phyloP scores from a whole-genome alignment of 2,888 invertebrate species.

The Zaprionus bogoriensis region DNA sequence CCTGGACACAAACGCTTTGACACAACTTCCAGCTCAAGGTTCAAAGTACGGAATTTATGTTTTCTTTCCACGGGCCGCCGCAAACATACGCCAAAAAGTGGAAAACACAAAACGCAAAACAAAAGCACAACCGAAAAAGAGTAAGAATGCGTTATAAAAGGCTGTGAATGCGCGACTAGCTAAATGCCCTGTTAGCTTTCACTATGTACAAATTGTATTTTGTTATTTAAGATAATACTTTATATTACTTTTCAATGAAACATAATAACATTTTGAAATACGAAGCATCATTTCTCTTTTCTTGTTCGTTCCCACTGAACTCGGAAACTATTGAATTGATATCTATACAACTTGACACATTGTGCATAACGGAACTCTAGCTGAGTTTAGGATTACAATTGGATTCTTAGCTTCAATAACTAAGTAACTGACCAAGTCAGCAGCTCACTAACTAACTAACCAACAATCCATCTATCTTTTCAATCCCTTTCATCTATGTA shows the following conservation, averaged over 20 bases:
- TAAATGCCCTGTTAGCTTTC: neutral
- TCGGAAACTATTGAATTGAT: too few species aligned
- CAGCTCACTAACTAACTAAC: too few species aligned
- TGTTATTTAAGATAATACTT: neutral
- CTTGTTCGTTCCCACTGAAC: neutral
- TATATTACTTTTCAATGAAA: neutral
- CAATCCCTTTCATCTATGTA: too few species aligned
- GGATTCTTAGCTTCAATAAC: too few species aligned
- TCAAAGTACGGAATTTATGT: constrained; percentile 66
- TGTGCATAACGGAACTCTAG: too few species aligned
- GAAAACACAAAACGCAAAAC: constrained; percentile 8
- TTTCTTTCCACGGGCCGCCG: constrained; percentile 55
- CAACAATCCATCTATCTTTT: too few species aligned
- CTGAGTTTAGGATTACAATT: too few species aligned
- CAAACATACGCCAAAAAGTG: constrained; percentile 48
- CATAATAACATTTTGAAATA: too few species aligned
- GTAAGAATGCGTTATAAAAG: constrained; percentile 6
- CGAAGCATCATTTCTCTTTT: too few species aligned
- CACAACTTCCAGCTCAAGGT: constrained; percentile 64
- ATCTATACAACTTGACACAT: neutral
- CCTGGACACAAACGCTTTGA: constrained; percentile 58
- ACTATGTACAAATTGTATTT: neutral
- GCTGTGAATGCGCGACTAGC: neutral
- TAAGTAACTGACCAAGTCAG: too few species aligned
- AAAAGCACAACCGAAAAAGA: neutral